Evolutionary conservation across 2,113 vertebrate genomes (phyloP).

Genomic region (Triplophysa siluroides): DNA sequence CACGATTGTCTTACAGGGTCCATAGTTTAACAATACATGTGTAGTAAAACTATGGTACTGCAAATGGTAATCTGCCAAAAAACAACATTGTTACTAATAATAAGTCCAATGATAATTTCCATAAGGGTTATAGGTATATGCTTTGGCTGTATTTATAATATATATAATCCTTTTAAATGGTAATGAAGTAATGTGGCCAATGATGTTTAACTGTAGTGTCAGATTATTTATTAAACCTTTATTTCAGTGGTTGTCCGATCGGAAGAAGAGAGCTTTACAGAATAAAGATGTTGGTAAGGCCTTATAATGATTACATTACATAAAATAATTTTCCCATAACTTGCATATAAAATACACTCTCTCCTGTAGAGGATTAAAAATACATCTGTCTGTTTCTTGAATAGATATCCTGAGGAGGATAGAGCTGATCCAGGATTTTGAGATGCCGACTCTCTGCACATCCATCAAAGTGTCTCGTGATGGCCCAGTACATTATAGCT

Average conservation of each 20-base stretch:
- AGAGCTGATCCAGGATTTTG: slow-evolving; percentile 98
- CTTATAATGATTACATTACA: not conserved
- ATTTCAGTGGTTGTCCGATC: slow-evolving; percentile 91
- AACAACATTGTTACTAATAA: too few species aligned
- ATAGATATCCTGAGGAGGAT: slow-evolving; percentile 93
- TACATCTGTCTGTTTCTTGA: not conserved
- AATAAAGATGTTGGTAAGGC: slow-evolving; percentile 95
- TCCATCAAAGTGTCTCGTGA: slow-evolving; percentile 92
- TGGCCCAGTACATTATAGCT: slow-evolving; percentile 92
- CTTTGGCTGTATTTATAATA: too few species aligned
- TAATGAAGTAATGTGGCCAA: too few species aligned
- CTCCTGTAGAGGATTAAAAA: not conserved
- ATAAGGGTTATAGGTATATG: too few species aligned
- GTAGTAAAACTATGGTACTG: too few species aligned
- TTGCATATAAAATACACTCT: not conserved
- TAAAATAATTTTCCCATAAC: not conserved
- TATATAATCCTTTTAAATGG: too few species aligned
- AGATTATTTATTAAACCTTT: slow-evolving; percentile 23
- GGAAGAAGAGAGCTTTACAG: slow-evolving; percentile 91
- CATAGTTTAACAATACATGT: too few species aligned
- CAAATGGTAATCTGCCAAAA: too few species aligned
- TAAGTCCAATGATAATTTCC: too few species aligned
- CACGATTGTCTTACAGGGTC: too few species aligned
- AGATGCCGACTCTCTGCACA: slow-evolving; percentile 94
- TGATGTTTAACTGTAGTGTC: not conserved